These are phyloP conservation scores for Myotis daubentonii DNA, from an alignment of 2,797 vertebrate genomes.

Conservation along the genomic window DNA sequence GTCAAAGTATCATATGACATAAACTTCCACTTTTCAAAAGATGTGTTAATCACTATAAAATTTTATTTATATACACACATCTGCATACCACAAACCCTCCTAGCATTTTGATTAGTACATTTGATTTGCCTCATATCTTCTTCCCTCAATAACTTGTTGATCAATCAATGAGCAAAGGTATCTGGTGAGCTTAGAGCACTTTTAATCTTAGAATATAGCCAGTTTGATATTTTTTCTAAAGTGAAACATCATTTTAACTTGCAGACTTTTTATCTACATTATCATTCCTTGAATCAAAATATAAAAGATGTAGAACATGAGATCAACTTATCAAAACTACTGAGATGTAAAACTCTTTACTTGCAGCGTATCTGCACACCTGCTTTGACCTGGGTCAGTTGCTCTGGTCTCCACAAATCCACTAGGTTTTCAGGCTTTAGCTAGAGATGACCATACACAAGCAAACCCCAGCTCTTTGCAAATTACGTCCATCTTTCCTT, in stretches of 20 bases:
- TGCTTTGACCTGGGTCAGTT: not conserved
- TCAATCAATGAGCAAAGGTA: not conserved
- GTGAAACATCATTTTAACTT: not conserved
- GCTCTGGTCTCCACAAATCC: not conserved
- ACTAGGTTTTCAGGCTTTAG: not conserved
- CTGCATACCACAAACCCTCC: not conserved
- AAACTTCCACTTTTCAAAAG: not conserved
- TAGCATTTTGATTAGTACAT: not conserved
- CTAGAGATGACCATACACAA: not conserved
- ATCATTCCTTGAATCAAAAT: not conserved
- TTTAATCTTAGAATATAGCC: not conserved
- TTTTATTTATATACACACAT: not conserved
- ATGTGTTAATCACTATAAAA: not conserved
- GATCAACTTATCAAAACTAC: not conserved
- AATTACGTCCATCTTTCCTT: not conserved
- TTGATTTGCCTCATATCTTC: not conserved
- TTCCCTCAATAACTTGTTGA: not conserved
- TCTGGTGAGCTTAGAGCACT: not conserved
- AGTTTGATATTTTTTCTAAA: conserved; percentile 6
- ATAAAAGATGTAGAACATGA: not conserved
- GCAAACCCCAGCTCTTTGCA: not conserved
- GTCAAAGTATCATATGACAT: not conserved
- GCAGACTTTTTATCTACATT: not conserved
- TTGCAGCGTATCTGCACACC: too few relatives aligned
- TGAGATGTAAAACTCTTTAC: not conserved